phyloP scores from a whole-genome alignment of 1,140 invertebrate species.

The Leptinotarsa lineolata region DNA sequence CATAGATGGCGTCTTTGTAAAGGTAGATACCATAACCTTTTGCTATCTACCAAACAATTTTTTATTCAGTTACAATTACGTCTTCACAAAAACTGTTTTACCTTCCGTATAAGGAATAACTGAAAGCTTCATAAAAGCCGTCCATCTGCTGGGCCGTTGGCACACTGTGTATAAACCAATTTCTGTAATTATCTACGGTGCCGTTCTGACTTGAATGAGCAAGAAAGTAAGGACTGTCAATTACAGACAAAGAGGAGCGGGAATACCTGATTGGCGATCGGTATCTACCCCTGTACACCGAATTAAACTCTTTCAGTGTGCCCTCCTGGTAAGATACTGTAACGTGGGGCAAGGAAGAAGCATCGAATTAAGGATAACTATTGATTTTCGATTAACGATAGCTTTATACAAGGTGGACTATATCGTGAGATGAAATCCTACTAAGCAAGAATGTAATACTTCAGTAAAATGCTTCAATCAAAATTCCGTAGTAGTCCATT shows the following conservation, averaged over 20 bases:
- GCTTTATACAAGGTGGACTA: background rate
- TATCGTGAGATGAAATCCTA: background rate
- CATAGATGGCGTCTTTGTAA: no score
- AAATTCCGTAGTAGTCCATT: background rate
- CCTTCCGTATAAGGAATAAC: no score
- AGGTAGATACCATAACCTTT: no score
- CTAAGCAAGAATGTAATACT: background rate
- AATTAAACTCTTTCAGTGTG: constrained; percentile 1
- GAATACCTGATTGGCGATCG: constrained; percentile 1
- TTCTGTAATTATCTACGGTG: background rate
- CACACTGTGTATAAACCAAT: background rate
- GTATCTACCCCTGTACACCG: constrained; percentile 4
- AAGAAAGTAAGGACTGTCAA: constrained; percentile 2
- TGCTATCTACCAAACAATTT: no score
- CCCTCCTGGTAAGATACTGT: background rate
- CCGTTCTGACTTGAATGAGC: background rate
- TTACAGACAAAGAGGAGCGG: background rate
- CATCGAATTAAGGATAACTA: constrained; percentile 1
- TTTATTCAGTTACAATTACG: no score
- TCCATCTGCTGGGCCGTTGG: no score
- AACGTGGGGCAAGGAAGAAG: constrained; percentile 1
- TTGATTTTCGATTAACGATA: constrained; percentile 4
- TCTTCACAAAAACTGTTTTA: no score
- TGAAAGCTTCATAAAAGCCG: no score
- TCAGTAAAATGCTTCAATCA: background rate